Conservation (phyloP, 2,113 vertebrate genomes). For the Psilopsiagon aymara region DNA sequence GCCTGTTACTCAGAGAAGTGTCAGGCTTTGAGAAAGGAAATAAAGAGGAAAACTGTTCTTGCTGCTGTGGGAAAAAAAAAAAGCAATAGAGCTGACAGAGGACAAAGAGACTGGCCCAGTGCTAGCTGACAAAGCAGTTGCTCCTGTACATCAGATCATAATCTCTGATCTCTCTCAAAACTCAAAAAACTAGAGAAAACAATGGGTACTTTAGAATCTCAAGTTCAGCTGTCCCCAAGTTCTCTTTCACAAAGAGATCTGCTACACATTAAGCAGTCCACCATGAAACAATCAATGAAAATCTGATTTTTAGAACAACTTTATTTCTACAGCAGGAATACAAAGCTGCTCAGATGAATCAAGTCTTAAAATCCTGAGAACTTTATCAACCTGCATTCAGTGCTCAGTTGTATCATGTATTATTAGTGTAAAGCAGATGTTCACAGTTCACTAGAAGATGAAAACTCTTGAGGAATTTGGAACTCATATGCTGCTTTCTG, state of each 20-base stretch:
- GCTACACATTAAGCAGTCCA: neutral
- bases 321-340: conserved; percentile 68
- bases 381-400: neutral
- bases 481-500: neutral
- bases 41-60: neutral
- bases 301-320: neutral
- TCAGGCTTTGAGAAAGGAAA: neutral
- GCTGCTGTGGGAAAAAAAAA: neutral
- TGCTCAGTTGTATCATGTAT: neutral
- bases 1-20: neutral
- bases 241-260: neutral
- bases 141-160: neutral
- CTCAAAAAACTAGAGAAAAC: neutral
- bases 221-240: neutral
- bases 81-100: neutral
- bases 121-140: neutral
- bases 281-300: neutral
- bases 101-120: neutral
- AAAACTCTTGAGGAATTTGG: neutral
- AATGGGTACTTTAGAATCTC: neutral
- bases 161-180: neutral
- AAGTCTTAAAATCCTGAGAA: conserved; percentile 63
- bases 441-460: neutral
- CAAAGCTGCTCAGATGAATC: conserved; percentile 31
- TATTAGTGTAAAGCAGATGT: neutral